These are phyloP conservation scores for Pocillopora grandis DNA, from an alignment of 92 coral and sea anemone genomes.

Conservation along the genomic window DNA sequence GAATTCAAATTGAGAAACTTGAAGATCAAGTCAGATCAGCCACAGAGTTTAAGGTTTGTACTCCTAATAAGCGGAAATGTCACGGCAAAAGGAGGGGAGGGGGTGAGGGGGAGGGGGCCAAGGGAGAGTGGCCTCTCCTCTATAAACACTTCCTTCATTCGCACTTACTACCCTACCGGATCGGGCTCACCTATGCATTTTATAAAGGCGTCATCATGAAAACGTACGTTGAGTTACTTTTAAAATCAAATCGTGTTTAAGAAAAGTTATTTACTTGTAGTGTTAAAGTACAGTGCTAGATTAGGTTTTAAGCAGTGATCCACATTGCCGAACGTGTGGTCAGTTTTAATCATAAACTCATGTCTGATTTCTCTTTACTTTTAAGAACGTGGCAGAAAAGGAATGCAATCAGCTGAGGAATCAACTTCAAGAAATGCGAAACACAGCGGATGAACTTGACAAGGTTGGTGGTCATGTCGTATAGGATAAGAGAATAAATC, in stretches of 20 bases:
- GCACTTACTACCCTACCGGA: no score
- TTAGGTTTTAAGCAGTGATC: not conserved
- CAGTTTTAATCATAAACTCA: not conserved
- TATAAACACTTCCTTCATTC: no score
- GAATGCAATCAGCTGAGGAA: constrained; percentile 67
- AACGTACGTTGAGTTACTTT: no score
- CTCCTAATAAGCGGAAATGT: no score
- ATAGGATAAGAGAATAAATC: not conserved
- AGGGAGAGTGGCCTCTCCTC: no score
- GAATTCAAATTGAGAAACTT: constrained; percentile 71
- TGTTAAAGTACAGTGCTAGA: no score
- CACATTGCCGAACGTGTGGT: not conserved
- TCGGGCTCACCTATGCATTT: no score
- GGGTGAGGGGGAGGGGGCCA: no score
- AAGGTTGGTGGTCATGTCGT: constrained; percentile 53
- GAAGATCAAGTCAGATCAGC: constrained; percentile 83
- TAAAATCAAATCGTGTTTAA: no score
- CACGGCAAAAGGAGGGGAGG: not conserved
- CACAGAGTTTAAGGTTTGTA: constrained; percentile 72
- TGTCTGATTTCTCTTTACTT: not conserved
- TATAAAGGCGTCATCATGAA: no score
- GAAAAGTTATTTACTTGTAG: no score
- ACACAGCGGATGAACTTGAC: constrained; percentile 78
- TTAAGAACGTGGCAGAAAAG: constrained; percentile 71
- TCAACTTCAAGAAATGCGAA: constrained; percentile 70